Evolutionary conservation across 2,888 invertebrate genomes (phyloP).

Genomic region (Synanthedon formicaeformis): DNA sequence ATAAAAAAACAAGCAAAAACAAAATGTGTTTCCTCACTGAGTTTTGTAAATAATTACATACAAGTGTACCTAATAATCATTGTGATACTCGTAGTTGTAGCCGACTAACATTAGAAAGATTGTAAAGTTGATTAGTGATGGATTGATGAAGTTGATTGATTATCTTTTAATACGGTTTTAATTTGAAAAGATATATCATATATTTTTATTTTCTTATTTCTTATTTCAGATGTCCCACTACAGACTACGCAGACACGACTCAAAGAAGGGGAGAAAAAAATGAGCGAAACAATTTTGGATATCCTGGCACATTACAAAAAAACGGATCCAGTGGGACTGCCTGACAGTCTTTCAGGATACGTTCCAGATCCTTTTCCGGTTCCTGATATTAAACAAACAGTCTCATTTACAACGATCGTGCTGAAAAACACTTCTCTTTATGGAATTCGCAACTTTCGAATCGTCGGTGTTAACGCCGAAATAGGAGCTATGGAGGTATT

Average conservation of each 20-base stretch:
- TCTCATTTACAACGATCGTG: slow-evolving; percentile 76
- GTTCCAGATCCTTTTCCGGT: slow-evolving; percentile 85
- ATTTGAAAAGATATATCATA: no score
- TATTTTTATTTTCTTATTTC: not conserved
- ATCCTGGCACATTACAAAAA: slow-evolving; percentile 85
- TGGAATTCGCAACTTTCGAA: slow-evolving; percentile 83
- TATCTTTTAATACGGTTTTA: no score
- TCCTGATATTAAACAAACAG: slow-evolving; percentile 79
- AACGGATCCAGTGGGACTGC: slow-evolving; percentile 83
- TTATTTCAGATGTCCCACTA: not conserved
- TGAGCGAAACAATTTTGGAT: slow-evolving; percentile 78
- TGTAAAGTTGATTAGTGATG: no score
- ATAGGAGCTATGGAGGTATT: slow-evolving; percentile 80
- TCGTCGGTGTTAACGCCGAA: slow-evolving; percentile 78
- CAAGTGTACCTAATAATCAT: no score
- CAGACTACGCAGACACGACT: slow-evolving; percentile 11
- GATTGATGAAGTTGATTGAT: no score
- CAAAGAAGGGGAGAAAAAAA: slow-evolving; percentile 71
- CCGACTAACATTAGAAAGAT: no score
- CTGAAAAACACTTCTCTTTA: slow-evolving; percentile 79
- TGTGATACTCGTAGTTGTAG: no score
- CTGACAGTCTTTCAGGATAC: slow-evolving; percentile 71
- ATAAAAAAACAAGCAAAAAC: no score
- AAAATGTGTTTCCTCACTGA: no score
- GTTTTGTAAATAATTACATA: no score